Percentiles rank a stretch among this genome's conserved stretches.
phyloP scores from a whole-genome alignment of 2,888 invertebrate species.

The Eutolmus rufibarbis region DNA sequence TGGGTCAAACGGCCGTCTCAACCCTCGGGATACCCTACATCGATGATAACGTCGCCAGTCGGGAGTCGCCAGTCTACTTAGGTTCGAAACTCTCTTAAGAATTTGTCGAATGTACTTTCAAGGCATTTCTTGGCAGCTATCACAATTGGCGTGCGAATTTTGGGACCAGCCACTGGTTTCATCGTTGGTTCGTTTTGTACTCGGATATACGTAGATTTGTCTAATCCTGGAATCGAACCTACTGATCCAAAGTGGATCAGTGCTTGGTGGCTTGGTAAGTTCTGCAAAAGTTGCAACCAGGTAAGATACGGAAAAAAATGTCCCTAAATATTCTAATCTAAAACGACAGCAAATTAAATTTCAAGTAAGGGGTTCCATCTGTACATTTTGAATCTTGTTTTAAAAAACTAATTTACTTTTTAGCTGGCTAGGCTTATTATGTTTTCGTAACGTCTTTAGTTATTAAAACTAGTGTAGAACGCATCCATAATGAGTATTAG shows the following conservation, averaged over 20 bases:
- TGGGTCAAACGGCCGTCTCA: conserved; percentile 91
- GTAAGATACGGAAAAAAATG: neutral
- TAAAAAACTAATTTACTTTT: no score
- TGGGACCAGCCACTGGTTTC: conserved; percentile 90
- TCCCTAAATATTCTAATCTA: neutral
- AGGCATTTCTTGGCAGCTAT: conserved; percentile 70
- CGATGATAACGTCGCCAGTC: conserved; percentile 91
- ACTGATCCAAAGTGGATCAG: conserved; percentile 92
- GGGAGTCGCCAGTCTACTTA: conserved; percentile 91
- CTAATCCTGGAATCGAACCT: conserved; percentile 77
- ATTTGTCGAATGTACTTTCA: neutral
- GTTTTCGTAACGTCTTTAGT: no score
- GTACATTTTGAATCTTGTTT: neutral
- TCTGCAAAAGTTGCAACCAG: neutral
- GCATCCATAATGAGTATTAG: no score
- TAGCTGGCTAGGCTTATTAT: no score
- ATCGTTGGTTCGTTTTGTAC: conserved; percentile 89
- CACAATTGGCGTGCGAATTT: conserved; percentile 88
- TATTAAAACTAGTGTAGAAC: no score
- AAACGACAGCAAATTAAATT: neutral
- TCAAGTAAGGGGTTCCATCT: no score
- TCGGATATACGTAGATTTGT: conserved; percentile 83
- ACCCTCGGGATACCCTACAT: conserved; percentile 93
- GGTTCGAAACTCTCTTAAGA: conserved; percentile 60
- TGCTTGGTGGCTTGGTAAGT: conserved; percentile 95